These are phyloP conservation scores for Tupiocoris notatus DNA, from an alignment of 2,888 invertebrate species.

Conservation along the genomic window DNA sequence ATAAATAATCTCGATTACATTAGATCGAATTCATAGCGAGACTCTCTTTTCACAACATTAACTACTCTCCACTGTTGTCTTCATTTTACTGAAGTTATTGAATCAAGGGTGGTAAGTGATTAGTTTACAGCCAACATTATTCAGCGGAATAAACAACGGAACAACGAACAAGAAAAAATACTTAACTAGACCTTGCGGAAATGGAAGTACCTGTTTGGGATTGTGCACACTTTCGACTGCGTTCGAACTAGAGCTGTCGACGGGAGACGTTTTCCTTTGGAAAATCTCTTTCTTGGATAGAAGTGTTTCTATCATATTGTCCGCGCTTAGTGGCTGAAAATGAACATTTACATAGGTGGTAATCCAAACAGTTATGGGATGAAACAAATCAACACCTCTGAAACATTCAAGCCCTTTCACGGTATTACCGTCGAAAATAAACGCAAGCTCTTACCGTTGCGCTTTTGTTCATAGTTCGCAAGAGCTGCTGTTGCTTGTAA, in stretches of 20 bases:
- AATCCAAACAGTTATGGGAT: background rate
- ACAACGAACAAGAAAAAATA: too few relatives aligned
- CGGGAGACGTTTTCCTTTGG: conserved; percentile 44
- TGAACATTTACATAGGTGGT: background rate
- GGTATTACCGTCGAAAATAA: background rate
- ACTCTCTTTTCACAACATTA: too few relatives aligned
- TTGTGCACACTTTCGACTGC: background rate
- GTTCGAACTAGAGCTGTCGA: background rate
- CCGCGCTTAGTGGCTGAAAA: conserved; percentile 49
- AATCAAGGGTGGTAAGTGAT: too few relatives aligned
- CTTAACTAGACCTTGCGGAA: too few relatives aligned
- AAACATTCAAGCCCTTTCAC: background rate
- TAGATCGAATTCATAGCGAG: too few relatives aligned
- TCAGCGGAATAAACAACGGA: too few relatives aligned
- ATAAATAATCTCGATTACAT: too few relatives aligned
- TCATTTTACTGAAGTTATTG: too few relatives aligned
- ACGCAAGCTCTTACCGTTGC: conserved; percentile 30
- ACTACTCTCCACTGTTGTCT: too few relatives aligned
- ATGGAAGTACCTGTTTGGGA: background rate
- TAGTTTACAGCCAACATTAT: too few relatives aligned
- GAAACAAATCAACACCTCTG: background rate
- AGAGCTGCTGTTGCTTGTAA: conserved; percentile 47
- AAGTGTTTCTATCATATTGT: conserved; percentile 50
- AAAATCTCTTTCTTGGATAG: conserved; percentile 50
- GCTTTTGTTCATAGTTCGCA: conserved; percentile 48